Conservation (phyloP, 2,113 vertebrate genomes). For the Python bivittatus region DNA sequence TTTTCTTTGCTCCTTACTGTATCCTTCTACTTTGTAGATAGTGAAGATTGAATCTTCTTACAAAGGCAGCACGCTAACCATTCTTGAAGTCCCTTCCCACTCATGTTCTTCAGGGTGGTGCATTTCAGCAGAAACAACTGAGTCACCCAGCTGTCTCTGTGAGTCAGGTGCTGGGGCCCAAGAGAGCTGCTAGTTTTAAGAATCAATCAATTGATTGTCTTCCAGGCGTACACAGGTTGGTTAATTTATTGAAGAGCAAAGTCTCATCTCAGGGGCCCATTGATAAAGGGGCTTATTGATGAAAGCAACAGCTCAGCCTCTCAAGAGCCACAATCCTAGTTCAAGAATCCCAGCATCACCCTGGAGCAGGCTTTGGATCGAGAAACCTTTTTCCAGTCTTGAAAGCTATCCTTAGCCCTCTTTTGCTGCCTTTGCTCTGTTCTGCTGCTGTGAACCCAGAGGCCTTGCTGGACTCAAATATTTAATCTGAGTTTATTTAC, state of each 20-base stretch:
- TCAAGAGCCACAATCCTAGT: too few relatives aligned
- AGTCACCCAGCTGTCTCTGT: not conserved
- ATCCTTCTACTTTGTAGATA: not conserved
- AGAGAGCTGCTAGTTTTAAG: not conserved
- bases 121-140: not conserved
- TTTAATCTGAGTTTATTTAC: not conserved
- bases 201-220: not conserved
- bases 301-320: not conserved
- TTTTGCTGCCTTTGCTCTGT: not conserved
- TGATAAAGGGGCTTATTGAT: conserved; percentile 6
- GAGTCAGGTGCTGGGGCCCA: not conserved
- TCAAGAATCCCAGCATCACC: not conserved
- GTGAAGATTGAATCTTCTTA: not conserved
- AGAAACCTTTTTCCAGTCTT: not conserved
- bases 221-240: not conserved
- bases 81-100: not conserved
- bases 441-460: not conserved
- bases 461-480: not conserved
- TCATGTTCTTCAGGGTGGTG: not conserved
- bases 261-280: not conserved
- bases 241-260: not conserved
- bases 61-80: too few relatives aligned
- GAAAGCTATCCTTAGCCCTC: not conserved
- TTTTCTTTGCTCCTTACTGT: not conserved
- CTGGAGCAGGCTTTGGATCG: not conserved